Conservation (phyloP, 2,797 vertebrate species). For the Gymnodraco acuticeps region DNA sequence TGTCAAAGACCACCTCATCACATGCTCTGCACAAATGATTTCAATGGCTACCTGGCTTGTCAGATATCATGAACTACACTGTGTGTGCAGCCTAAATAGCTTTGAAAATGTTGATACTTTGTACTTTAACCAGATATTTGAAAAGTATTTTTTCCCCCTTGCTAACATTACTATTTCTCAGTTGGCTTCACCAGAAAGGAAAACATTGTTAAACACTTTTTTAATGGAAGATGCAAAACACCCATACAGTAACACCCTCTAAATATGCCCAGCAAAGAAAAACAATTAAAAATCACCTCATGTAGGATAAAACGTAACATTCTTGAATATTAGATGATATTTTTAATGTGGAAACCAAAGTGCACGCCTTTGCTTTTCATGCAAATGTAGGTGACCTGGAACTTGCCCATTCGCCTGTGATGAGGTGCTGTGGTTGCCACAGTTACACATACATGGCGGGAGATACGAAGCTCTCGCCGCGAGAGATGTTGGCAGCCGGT, state of each 20-base stretch:
- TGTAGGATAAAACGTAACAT: constrained; percentile 3
- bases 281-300: constrained; percentile 1
- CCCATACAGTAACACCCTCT: neutral
- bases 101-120: neutral
- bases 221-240: neutral
- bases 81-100: constrained; percentile 5
- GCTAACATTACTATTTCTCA: neutral
- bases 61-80: constrained; percentile 1
- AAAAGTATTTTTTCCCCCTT: too few species aligned
- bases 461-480: constrained; percentile 84
- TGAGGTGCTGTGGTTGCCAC: neutral
- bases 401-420: constrained; percentile 2
- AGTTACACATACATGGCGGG: constrained; percentile 82
- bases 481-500: constrained; percentile 64
- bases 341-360: constrained; percentile 11
- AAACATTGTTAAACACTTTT: neutral
- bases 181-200: neutral
- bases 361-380: constrained; percentile 49
- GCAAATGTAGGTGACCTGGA: constrained; percentile 62
- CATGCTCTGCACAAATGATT: constrained; percentile 12
- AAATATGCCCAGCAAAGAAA: constrained; percentile 20
- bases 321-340: neutral
- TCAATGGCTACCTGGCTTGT: constrained; percentile 32
- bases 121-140: neutral
- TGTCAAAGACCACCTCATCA: constrained; percentile 40